Evolutionary conservation across 2,797 vertebrate species (phyloP).

Genomic region (Eutrigla gurnardus): DNA sequence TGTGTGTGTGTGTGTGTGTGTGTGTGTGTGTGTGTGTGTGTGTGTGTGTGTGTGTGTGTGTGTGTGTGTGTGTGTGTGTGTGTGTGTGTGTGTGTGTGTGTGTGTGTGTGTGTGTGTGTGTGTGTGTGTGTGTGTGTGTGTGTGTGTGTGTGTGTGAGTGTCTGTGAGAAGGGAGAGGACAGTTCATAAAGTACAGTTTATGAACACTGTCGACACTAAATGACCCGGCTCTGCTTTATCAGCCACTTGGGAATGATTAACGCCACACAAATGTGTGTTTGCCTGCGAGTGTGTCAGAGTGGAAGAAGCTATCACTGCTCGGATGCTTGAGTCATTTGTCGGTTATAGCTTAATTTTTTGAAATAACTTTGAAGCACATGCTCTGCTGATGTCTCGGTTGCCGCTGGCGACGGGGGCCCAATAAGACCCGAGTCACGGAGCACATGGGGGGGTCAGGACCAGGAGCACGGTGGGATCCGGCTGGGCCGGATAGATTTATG

Average conservation of each 20-base stretch:
- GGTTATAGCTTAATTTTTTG: conserved; percentile 50
- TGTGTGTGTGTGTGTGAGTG: too few relatives aligned
- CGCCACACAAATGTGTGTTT: conserved; percentile 53
- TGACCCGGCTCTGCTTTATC: conserved; percentile 64
- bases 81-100: too few relatives aligned
- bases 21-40: too few relatives aligned
- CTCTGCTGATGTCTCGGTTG: neutral
- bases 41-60: too few relatives aligned
- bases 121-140: too few relatives aligned
- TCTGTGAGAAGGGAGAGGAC: conserved; percentile 9
- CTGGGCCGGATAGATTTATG: conserved; percentile 19
- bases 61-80: too few relatives aligned
- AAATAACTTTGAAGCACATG: conserved; percentile 46
- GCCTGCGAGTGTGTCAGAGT: conserved; percentile 22
- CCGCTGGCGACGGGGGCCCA: conserved; percentile 7
- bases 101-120: too few relatives aligned
- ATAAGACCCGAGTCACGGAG: neutral
- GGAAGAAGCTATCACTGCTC: conserved; percentile 43
- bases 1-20: too few relatives aligned
- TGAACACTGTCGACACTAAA: conserved; percentile 64
- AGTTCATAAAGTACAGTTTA: conserved; percentile 66
- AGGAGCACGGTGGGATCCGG: neutral
- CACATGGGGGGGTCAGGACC: neutral
- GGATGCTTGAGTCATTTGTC: conserved; percentile 46
- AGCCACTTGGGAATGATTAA: conserved; percentile 67